Conservation (phyloP, 2,888 invertebrate species). For the Andricus curvator region DNA sequence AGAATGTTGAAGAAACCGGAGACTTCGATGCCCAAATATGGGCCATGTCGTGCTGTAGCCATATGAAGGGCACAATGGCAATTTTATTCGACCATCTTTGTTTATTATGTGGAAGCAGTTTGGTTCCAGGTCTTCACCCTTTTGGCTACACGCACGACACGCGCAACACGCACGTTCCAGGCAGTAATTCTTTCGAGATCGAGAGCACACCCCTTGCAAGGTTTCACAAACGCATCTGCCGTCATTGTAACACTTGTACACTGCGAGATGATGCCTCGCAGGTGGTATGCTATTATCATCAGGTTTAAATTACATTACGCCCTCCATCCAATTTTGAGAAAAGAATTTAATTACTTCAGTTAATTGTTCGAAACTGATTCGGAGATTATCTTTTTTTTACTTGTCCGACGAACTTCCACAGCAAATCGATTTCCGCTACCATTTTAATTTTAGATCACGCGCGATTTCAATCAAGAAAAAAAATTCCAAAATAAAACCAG, state of each 20-base stretch:
- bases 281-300: conserved; percentile 28
- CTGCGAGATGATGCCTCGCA: conserved; percentile 30
- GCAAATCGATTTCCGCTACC: no score
- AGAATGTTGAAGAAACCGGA: conserved; percentile 27
- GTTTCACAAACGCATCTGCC: conserved; percentile 69
- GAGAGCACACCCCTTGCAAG: conserved; percentile 56
- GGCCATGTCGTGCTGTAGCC: conserved; percentile 1
- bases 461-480: no score
- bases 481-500: no score
- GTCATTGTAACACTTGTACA: conserved; percentile 47
- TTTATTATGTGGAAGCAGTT: conserved; percentile 32
- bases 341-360: background rate
- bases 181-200: conserved; percentile 52
- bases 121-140: conserved; percentile 35
- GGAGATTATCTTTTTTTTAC: background rate
- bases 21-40: conserved; percentile 31
- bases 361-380: background rate
- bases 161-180: conserved; percentile 49
- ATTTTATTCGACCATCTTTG: conserved; percentile 34
- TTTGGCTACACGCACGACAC: conserved; percentile 39
- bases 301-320: conserved; percentile 29
- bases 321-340: background rate
- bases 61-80: conserved; percentile 32
- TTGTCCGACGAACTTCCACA: background rate
- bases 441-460: no score